A percentile compares a stretch with the other conserved stretches of the same genome.
phyloP scores from a whole-genome alignment of 1,140 invertebrate genomes.

The Tachypleus tridentatus region DNA sequence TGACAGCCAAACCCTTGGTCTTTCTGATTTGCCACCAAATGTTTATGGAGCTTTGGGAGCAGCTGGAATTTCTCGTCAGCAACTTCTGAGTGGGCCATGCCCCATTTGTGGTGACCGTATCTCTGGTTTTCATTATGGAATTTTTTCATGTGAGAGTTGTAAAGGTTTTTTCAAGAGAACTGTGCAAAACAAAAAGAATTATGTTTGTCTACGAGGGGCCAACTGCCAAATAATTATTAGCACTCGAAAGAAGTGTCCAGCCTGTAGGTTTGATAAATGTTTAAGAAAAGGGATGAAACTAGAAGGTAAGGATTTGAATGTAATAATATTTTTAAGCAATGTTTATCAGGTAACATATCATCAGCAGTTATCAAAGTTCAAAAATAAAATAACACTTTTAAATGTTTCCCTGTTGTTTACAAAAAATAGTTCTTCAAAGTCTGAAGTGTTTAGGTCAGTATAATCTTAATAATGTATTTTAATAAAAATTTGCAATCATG shows the following conservation, averaged over 20 bases:
- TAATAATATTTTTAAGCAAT: no score
- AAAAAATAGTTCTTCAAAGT: no score
- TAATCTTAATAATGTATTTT: no score
- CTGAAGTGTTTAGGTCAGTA: no score
- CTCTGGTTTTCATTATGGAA: slow-evolving; percentile 88
- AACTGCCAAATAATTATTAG: slow-evolving; percentile 79
- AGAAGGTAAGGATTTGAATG: slow-evolving; percentile 49
- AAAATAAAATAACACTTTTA: no score
- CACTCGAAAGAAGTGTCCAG: slow-evolving; percentile 91
- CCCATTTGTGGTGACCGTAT: slow-evolving; percentile 92
- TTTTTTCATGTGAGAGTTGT: slow-evolving; percentile 91
- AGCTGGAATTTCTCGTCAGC: slow-evolving; percentile 24
- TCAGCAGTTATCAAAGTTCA: no score
- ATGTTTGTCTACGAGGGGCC: slow-evolving; percentile 80
- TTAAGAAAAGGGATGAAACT: slow-evolving; percentile 92
- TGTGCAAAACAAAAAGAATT: slow-evolving; percentile 94
- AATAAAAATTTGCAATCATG: no score
- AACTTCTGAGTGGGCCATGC: slow-evolving; percentile 54
- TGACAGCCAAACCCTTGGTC: slow-evolving; percentile 8
- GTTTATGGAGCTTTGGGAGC: slow-evolving; percentile 9
- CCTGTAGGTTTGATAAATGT: slow-evolving; percentile 94
- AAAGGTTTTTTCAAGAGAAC: slow-evolving; percentile 98
- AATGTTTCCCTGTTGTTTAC: no score
- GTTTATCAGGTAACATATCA: no score
- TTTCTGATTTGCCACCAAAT: slow-evolving; percentile 15